A percentile compares a stretch with the other conserved stretches of the same genome.
Conservation (phyloP, 1,140 invertebrate species). For the Drosophila elegans region DNA sequence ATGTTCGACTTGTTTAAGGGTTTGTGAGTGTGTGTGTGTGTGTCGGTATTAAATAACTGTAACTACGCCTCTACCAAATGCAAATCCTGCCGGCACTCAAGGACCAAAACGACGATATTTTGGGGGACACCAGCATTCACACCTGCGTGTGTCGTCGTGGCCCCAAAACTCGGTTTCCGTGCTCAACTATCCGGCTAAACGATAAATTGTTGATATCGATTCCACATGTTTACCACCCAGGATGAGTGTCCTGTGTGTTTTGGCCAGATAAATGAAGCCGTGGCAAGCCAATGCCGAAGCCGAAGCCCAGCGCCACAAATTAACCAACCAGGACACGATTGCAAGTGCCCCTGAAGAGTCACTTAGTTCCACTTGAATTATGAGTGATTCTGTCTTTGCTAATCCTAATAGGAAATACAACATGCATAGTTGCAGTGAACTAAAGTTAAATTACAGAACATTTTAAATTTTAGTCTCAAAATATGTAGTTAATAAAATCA, state of each 20-base stretch:
- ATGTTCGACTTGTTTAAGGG: not conserved
- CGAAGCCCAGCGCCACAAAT: constrained; percentile 39
- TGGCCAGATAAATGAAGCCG: constrained; percentile 22
- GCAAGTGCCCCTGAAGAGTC: not conserved
- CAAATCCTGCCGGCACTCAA: constrained; percentile 50
- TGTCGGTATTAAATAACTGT: constrained; percentile 66
- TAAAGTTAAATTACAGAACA: not conserved
- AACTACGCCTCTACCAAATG: constrained; percentile 63
- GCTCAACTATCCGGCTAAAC: constrained; percentile 54
- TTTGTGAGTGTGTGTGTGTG: constrained; percentile 12
- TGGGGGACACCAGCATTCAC: constrained; percentile 22
- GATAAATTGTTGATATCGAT: constrained; percentile 79
- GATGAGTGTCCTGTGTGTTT: constrained; percentile 1
- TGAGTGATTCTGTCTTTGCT: not conserved
- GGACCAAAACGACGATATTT: constrained; percentile 10
- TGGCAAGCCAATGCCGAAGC: constrained; percentile 5
- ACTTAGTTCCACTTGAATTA: constrained; percentile 11
- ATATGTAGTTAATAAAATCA: too few species aligned
- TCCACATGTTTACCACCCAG: constrained; percentile 41
- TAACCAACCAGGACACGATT: constrained; percentile 29
- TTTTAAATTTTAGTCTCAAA: not conserved
- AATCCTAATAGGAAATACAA: too few species aligned
- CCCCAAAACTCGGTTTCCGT: constrained; percentile 28
- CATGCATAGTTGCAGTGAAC: not conserved
- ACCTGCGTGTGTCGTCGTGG: constrained; percentile 17